Base-by-base conservation (phyloP, 2,797 vertebrate genomes). In the Macropodus opercularis region DNA sequence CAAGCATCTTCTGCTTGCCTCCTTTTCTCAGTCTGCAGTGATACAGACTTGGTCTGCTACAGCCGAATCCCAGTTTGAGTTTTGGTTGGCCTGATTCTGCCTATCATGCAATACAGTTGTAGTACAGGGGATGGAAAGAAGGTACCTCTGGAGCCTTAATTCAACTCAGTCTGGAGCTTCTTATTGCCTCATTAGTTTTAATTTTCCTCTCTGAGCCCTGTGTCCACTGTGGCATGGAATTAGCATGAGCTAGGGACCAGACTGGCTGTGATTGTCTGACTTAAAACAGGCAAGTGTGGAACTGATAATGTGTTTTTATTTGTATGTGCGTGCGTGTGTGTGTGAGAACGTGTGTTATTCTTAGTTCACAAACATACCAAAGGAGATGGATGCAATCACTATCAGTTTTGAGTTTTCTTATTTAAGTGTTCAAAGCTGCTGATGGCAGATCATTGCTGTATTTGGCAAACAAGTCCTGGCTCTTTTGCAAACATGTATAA, bases 351-450 rank as follows among this genome's bases (percentile, higher is more conserved):
- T 48, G 36, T 71, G 56, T 68, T 52, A 43, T 62, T 77, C 48
- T 60, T 59, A 38, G 68, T 72, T 55, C 64, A 75, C 73, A 84
- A 54, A 83, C 59, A 90, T 84, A 89, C 90, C 90, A 91, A 92
- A 92, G 85, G 78, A 87, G 75, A 71, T 32, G 6, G 39, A 77
- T 85, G 82, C 72, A 80, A 74, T 89, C 54, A 35, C 76, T 63
- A 74, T 73, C 72, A 74, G 48, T 75, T 85, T 60, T 72, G 26
- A 50, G 56, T 56, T 75, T 71, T 75, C 47, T 84, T 34, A 69
- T 72, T 56, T 24, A 56, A 59, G 47, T 49, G 44, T 80, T 64
- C 51, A 69, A 44, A 58, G 70, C 66, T 81, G 70, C 59, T 60
- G 26, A 44, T 69, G 64, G 55, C 64, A 72, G 72, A 69, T 59